A percentile compares a stretch with the other conserved stretches of the same genome.
Evolutionary conservation across 2,888 invertebrate genomes (phyloP).

Genomic region (Perizoma affinitatum): DNA sequence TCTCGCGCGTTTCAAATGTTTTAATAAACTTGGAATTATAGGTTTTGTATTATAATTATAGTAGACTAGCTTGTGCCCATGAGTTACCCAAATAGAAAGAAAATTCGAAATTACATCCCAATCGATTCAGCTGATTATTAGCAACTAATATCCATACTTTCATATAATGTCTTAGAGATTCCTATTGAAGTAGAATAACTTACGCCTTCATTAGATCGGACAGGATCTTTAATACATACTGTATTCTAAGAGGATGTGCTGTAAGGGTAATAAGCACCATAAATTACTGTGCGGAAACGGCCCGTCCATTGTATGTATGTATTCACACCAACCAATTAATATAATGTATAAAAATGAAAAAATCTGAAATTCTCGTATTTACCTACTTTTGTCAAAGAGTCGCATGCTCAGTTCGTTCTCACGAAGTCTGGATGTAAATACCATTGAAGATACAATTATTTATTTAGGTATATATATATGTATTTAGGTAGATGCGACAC

Average conservation of each 20-base stretch:
- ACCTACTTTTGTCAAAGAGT: constrained; percentile 1
- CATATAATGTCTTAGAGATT: no score
- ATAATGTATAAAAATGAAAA: neutral
- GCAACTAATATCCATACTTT: no score
- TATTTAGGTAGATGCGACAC: constrained; percentile 4
- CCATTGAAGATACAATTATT: no score
- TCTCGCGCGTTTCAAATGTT: neutral
- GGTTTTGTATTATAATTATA: no score
- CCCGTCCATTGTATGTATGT: neutral
- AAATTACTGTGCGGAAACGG: neutral
- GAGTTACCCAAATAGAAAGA: no score
- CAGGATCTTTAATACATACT: neutral
- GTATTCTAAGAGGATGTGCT: neutral
- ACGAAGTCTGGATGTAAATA: neutral
- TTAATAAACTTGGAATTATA: no score
- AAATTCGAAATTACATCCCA: no score
- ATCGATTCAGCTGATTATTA: no score
- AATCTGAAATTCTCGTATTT: neutral
- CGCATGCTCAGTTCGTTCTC: constrained; percentile 3
- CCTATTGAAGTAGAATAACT: no score
- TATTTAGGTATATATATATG: neutral
- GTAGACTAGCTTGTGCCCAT: no score
- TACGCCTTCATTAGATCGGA: neutral
- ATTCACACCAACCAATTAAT: neutral
- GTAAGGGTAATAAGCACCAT: neutral